These are phyloP conservation scores for Mionectes macconnelli DNA, from an alignment of 2,113 vertebrate genomes.

Conservation along the genomic window DNA sequence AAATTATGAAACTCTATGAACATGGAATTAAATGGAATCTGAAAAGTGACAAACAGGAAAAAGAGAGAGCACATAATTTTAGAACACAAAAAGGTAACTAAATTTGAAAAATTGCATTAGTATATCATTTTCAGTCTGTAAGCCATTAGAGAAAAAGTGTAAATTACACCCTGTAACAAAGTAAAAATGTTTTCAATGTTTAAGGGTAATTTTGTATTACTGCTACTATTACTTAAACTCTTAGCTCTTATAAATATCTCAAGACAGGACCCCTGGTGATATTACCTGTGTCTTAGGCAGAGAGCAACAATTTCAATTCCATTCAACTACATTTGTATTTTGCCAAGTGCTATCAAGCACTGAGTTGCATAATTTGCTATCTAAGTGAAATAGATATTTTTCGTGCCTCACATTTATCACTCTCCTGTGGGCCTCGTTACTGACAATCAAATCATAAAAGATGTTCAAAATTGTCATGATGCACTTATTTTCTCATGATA, in stretches of 20 bases:
- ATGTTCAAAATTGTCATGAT: conserved; percentile 80
- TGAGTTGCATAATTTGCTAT: conserved; percentile 82
- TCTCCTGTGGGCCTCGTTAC: conserved; percentile 81
- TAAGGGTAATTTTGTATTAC: conserved; percentile 92
- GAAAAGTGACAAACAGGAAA: conserved; percentile 79
- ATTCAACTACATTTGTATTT: conserved; percentile 94
- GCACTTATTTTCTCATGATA: conserved; percentile 81
- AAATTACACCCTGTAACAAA: conserved; percentile 88
- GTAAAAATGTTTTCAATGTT: conserved; percentile 88
- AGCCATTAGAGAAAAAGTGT: conserved; percentile 83
- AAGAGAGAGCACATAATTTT: conserved; percentile 80
- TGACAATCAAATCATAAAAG: conserved; percentile 83
- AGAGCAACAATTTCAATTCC: conserved; percentile 92
- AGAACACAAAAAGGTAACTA: conserved; percentile 79
- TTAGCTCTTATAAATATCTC: conserved; percentile 94
- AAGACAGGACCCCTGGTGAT: conserved; percentile 92
- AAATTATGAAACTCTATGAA: conserved; percentile 75
- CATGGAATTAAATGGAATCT: conserved; percentile 77
- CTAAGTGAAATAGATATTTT: conserved; percentile 87
- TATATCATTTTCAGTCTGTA: conserved; percentile 81
- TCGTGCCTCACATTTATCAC: conserved; percentile 82
- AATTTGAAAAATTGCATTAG: conserved; percentile 87
- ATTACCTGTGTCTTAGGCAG: conserved; percentile 90
- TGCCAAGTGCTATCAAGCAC: conserved; percentile 86
- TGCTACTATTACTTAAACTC: conserved; percentile 94